Evolutionary conservation across 2,113 vertebrate species (phyloP).

Genomic region (Pitta sordida): DNA sequence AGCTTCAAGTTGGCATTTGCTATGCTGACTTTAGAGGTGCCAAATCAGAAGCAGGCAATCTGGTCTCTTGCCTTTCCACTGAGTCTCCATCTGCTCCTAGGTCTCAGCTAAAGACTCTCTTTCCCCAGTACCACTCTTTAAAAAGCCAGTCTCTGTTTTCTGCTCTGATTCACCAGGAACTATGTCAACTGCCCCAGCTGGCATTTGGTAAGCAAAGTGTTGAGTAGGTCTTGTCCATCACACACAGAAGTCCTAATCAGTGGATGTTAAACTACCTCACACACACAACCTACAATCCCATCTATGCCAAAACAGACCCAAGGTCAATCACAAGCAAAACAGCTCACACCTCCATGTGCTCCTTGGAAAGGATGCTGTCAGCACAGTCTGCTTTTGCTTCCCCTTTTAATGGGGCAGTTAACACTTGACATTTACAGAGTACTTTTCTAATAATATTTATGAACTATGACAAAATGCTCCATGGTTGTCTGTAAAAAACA

Average conservation of each 20-base stretch:
- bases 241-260: neutral
- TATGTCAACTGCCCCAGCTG: neutral
- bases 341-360: neutral
- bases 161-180: conserved; percentile 11
- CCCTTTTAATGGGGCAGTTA: neutral
- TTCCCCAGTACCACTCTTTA: neutral
- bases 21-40: neutral
- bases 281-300: neutral
- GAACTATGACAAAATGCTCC: neutral
- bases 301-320: neutral
- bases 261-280: neutral
- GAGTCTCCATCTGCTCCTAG: conserved; percentile 36
- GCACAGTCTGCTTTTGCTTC: neutral
- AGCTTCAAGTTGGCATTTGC: neutral
- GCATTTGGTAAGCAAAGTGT: neutral
- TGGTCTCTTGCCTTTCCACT: neutral
- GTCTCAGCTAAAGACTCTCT: neutral
- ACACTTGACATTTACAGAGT: neutral
- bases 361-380: neutral
- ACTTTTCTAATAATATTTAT: neutral
- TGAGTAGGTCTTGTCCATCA: neutral
- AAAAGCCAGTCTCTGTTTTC: conserved; percentile 2
- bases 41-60: conserved; percentile 28
- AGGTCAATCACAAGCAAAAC: neutral
- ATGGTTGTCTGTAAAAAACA: neutral